Evolutionary conservation across 2,888 invertebrate species (phyloP), one percentile per base, ranked within the genome.

Genomic region (Nemotelus pantherinus): DNA sequence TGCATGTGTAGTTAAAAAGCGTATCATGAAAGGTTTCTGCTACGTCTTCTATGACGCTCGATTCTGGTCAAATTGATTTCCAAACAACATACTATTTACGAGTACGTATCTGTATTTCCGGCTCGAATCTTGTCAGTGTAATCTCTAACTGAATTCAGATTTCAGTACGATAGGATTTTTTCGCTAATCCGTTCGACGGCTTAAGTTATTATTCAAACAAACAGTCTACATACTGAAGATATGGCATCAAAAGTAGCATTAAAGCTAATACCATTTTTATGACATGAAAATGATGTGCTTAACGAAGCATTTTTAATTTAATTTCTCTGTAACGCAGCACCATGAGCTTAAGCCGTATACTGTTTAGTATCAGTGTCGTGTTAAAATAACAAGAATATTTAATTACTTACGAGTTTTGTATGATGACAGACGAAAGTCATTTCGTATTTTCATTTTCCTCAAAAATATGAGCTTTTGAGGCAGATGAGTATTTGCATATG

Each of bases 341-440:
- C 47, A 47, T 47, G 47, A 65, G 65, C 65, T 65, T 41, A 63
- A 63, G 63, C 63, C 63, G 43, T 41, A 43, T 63, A 43, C 63
- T 63, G 43, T 63, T 63, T 63, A 39, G 45, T 65, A 47, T 65
- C 65, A 65, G 44, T 65, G 65, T 65, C 65, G 65, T 47, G 65
- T 47, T 9, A 65, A 2, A 65, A 65, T 65, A 65, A 65, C 41
- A 65, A 65, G 45, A 65, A 65, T 65, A 65, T 65, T 65, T 65
- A 65, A 65, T 65, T 65, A 65, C 65, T 65, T 9, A 47, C 45
- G 41, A 63, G 63, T 63, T 39, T 63, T 4, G 43, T 63, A 63
- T 63, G 63, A 63, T 39, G 63, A 63, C 63, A 63, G 9, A 63
- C 63, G 63, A 63, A 63, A 63, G 63, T 63, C 43, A 43, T 63